Base-by-base conservation (phyloP, 2,797 vertebrate genomes). In the Anguilla megastoma region DNA sequence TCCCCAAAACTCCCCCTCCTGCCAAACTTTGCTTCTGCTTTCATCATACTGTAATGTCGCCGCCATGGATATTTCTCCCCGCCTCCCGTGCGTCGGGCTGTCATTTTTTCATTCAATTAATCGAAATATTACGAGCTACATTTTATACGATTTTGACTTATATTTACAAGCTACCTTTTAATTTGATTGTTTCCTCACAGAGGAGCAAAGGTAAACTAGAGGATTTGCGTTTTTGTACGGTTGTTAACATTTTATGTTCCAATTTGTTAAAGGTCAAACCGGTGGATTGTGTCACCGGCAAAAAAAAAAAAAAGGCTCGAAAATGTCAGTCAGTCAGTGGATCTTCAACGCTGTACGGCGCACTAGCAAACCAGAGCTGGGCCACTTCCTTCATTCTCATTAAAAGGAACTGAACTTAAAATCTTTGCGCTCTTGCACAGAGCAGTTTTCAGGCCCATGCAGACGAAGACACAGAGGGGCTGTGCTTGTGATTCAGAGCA, bases 251-350 rank as follows among this genome's bases (percentile, higher is more conserved):
- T 95, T 93, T 91, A 93, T 92, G 79, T 91, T 92, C 95, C 96
- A 95, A 96, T 97, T 96, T 96, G 95, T 80, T 76, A 82, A 97
- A 97, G 96, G 96, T 96, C 96, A 94, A 95, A 94, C 93, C 95
- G 91, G 95, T 89, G 90, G 95, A 95, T 91, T 95, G 92, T 94
- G 93, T 91, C 94, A 92, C 93, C 94, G 94, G 95, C 94, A 96
- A 94, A 56, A 56, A 56, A 50, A 9, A 50, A 80, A 56, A 56
- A 94, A 94, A 93, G 93, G 93, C 94, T 94, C 89, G 85, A 66
- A 96, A 96, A 97, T 96, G 96, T 96, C 96, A 96, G 90, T 90
- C 93, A 95, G 94, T 93, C 95, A 94, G 93, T 92, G 93, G 90
- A 93, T 93, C 91, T 95, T 94, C 93, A 92, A 93, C 89, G 91